Evolutionary conservation across 2,888 invertebrate genomes (phyloP).

Genomic region (Aquatica leii): DNA sequence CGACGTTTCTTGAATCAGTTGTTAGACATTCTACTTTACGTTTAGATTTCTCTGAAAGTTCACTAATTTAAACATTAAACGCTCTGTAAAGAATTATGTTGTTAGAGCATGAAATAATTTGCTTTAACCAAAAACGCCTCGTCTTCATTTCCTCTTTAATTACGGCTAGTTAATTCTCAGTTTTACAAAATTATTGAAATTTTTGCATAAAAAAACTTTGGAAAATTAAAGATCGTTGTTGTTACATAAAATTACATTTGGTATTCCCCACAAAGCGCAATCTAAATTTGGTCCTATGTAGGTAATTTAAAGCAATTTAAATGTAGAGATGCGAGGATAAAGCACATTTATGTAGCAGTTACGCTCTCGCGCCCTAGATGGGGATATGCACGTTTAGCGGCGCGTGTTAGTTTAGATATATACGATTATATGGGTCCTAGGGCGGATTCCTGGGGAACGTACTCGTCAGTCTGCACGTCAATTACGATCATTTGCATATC

Average conservation of each 20-base stretch:
- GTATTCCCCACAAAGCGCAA: slow-evolving; percentile 27
- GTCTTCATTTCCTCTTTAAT: slow-evolving; percentile 34
- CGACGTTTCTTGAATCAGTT: slow-evolving; percentile 4
- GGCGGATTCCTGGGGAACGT: slow-evolving; percentile 35
- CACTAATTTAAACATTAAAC: slow-evolving; percentile 2
- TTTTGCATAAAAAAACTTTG: neutral
- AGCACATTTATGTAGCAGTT: slow-evolving; percentile 32
- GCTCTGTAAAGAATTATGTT: slow-evolving; percentile 21
- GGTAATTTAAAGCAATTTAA: slow-evolving; percentile 36
- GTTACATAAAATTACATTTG: slow-evolving; percentile 15
- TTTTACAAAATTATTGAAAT: slow-evolving; percentile 1
- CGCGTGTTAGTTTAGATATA: slow-evolving; percentile 37
- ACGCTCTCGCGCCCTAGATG: slow-evolving; percentile 28
- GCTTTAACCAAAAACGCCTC: slow-evolving; percentile 33
- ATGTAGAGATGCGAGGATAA: slow-evolving; percentile 34
- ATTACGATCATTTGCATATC: slow-evolving; percentile 55
- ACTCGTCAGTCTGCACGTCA: slow-evolving; percentile 45
- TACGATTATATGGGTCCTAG: slow-evolving; percentile 34
- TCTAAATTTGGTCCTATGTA: slow-evolving; percentile 29
- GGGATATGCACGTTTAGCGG: slow-evolving; percentile 31
- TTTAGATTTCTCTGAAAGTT: neutral
- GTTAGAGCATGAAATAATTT: slow-evolving; percentile 33
- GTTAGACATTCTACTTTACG: neutral
- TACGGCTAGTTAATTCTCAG: slow-evolving; percentile 32
- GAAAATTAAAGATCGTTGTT: slow-evolving; percentile 3